Evolutionary conservation across 2,797 vertebrate species (phyloP).

Genomic region (Spheniscus humboldti): DNA sequence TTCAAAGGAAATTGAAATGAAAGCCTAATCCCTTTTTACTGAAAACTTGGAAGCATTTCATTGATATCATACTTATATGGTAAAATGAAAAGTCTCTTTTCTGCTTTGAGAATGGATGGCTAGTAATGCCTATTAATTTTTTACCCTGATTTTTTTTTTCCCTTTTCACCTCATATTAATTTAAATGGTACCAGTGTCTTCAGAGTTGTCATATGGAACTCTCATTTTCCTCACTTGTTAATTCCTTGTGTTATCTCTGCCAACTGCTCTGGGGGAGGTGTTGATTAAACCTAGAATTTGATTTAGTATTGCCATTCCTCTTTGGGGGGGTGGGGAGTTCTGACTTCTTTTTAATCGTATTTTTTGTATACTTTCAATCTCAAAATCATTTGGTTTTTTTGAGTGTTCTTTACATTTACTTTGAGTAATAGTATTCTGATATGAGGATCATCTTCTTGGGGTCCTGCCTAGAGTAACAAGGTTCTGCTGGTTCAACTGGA

Average conservation of each 20-base stretch:
- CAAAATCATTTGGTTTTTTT: background rate
- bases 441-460: background rate
- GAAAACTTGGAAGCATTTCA: background rate
- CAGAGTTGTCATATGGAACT: background rate
- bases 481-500: background rate
- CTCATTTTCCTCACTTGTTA: background rate
- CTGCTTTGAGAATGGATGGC: background rate
- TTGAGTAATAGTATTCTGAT: background rate
- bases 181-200: background rate
- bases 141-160: background rate
- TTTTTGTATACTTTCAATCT: background rate
- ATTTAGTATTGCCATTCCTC: background rate
- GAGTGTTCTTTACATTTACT: background rate
- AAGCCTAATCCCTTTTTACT: background rate
- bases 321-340: background rate
- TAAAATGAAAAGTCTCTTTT: background rate
- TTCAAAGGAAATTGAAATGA: background rate
- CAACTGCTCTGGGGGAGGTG: background rate
- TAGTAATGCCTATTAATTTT: background rate
- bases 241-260: background rate
- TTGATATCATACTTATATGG: background rate
- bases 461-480: background rate
- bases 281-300: background rate
- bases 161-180: background rate
- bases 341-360: background rate